Conservation (phyloP, 2,888 invertebrate genomes). For the Autographa pulchrina region DNA sequence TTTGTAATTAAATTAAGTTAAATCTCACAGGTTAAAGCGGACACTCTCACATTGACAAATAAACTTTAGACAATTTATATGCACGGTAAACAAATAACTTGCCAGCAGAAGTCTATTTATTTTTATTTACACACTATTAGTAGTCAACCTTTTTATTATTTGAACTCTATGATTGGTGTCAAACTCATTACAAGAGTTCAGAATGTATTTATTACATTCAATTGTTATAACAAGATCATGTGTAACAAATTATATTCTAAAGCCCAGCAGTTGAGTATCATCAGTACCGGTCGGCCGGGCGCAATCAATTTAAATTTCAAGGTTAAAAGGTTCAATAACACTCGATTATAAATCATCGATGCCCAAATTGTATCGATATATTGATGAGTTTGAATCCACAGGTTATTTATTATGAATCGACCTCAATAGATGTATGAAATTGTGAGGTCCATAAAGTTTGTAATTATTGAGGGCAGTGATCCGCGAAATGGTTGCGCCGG, state of each 20-base stretch:
- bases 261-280: slow-evolving; percentile 46
- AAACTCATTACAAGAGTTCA: slow-evolving; percentile 29
- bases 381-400: slow-evolving; percentile 73
- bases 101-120: slow-evolving; percentile 59
- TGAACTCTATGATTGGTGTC: slow-evolving; percentile 38
- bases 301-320: slow-evolving; percentile 55
- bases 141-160: slow-evolving; percentile 32
- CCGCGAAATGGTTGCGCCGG: slow-evolving; percentile 78
- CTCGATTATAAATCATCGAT: slow-evolving; percentile 68
- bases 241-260: slow-evolving; percentile 47
- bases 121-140: slow-evolving; percentile 60
- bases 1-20: slow-evolving; percentile 73
- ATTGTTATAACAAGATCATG: slow-evolving; percentile 37
- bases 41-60: slow-evolving; percentile 65
- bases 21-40: slow-evolving; percentile 57
- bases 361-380: slow-evolving; percentile 67
- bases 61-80: slow-evolving; percentile 66
- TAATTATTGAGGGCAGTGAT: slow-evolving; percentile 80
- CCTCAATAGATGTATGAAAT: slow-evolving; percentile 67
- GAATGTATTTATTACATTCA: slow-evolving; percentile 32
- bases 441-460: slow-evolving; percentile 67
- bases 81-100: slow-evolving; percentile 49
- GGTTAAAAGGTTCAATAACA: slow-evolving; percentile 64
- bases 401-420: slow-evolving; percentile 67
- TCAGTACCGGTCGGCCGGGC: slow-evolving; percentile 50